phyloP scores from a whole-genome alignment of 2,888 invertebrate species.

The Apantesis nais region DNA sequence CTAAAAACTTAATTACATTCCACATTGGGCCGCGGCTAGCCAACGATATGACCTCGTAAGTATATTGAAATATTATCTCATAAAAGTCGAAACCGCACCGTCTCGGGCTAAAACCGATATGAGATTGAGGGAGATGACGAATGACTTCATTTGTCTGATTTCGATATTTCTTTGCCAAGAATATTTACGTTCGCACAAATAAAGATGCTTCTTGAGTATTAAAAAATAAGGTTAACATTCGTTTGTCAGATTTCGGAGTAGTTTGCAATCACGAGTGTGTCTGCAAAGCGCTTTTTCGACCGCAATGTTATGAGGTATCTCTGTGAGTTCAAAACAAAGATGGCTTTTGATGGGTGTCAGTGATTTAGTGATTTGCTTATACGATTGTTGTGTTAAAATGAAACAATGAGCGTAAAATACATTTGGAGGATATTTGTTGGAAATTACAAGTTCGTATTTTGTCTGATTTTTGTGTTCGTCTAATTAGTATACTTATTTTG shows the following conservation, averaged over 20 bases:
- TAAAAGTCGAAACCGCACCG: conserved; percentile 75
- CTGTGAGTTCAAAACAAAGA: conserved; percentile 79
- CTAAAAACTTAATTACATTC: conserved; percentile 38
- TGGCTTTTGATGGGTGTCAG: conserved; percentile 67
- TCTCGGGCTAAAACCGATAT: conserved; percentile 72
- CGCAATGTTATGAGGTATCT: conserved; percentile 78
- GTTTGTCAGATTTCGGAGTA: neutral
- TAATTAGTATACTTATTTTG: neutral
- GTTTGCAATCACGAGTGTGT: conserved; percentile 49
- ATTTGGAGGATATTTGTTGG: conserved; percentile 23
- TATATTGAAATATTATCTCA: conserved; percentile 83
- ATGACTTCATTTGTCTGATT: conserved; percentile 83
- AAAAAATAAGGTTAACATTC: conserved; percentile 43
- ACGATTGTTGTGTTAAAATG: conserved; percentile 38
- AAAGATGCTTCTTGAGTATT: neutral
- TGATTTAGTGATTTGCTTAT: conserved; percentile 75
- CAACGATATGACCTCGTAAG: conserved; percentile 75
- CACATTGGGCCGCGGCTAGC: conserved; percentile 31
- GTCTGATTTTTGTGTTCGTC: neutral
- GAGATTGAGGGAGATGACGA: conserved; percentile 75
- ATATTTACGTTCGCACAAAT: conserved; percentile 7
- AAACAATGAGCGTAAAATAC: conserved; percentile 41
- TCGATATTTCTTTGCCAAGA: conserved; percentile 74
- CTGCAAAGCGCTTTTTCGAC: conserved; percentile 70
- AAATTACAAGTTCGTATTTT: conserved; percentile 8